A percentile compares a stretch with the other conserved stretches of the same genome.
These are phyloP conservation scores for Porites lutea DNA, from an alignment of 64 coral and sea anemone species.

Conservation along the genomic window DNA sequence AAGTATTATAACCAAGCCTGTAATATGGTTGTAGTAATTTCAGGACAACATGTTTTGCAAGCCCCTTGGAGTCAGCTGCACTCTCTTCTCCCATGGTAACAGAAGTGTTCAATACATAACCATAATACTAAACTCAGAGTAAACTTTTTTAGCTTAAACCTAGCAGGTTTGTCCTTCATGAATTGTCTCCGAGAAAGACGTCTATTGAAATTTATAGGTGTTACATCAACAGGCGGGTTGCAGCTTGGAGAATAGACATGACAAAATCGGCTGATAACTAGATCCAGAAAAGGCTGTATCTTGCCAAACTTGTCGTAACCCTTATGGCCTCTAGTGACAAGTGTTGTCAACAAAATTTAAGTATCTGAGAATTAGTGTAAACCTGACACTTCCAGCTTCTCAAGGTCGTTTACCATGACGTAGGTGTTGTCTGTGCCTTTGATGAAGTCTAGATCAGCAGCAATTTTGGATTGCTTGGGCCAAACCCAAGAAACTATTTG, in stretches of 20 bases:
- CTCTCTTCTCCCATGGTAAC: slow-evolving; percentile 61
- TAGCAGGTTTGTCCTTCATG: slow-evolving; percentile 52
- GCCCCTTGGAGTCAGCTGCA: slow-evolving; percentile 43
- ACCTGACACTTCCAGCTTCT: slow-evolving; percentile 17
- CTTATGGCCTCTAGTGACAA: slow-evolving; percentile 40
- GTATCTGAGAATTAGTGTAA: slow-evolving; percentile 61
- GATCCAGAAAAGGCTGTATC: slow-evolving; percentile 22
- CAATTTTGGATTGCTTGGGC: too few relatives aligned
- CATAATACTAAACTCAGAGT: slow-evolving; percentile 30
- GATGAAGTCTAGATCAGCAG: too few relatives aligned
- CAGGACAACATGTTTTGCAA: slow-evolving; percentile 24
- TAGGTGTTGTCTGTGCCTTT: not conserved
- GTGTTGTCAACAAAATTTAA: slow-evolving; percentile 56
- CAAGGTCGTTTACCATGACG: too few relatives aligned
- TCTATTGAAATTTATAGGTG: slow-evolving; percentile 56
- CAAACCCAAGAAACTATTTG: too few relatives aligned
- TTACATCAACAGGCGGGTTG: slow-evolving; percentile 50
- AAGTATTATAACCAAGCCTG: slow-evolving; percentile 15
- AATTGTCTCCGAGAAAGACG: slow-evolving; percentile 53
- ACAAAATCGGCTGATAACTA: slow-evolving; percentile 13
- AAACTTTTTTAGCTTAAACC: slow-evolving; percentile 39
- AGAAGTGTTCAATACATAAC: slow-evolving; percentile 43
- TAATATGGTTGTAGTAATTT: slow-evolving; percentile 15
- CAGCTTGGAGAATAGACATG: slow-evolving; percentile 29
- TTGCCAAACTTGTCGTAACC: slow-evolving; percentile 44